These are phyloP conservation scores for Picathartes gymnocephalus DNA, from an alignment of 2,113 vertebrate genomes.

Conservation along the genomic window DNA sequence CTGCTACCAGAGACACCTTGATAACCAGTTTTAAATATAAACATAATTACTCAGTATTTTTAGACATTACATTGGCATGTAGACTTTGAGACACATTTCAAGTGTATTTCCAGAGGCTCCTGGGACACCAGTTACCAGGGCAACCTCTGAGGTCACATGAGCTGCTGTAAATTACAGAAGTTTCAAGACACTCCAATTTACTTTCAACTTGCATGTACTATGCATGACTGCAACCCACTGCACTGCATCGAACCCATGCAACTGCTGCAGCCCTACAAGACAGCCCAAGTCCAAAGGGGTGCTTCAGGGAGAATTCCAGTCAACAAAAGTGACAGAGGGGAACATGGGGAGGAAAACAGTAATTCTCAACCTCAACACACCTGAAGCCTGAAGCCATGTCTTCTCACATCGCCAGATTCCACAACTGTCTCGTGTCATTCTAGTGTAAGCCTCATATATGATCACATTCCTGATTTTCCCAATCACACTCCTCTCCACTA, in stretches of 20 bases:
- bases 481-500: background rate
- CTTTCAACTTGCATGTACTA: background rate
- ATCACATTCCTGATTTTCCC: background rate
- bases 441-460: fast-evolving
- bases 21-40: background rate
- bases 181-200: background rate
- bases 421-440: background rate
- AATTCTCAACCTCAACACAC: background rate
- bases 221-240: background rate
- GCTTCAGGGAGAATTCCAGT: background rate
- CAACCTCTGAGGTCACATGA: background rate
- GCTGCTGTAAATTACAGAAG: background rate
- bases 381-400: background rate
- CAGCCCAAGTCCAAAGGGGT: background rate
- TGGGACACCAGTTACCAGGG: background rate
- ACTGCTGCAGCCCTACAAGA: background rate
- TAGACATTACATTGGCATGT: background rate
- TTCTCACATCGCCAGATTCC: background rate
- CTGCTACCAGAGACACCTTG: background rate
- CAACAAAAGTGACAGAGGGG: background rate
- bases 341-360: background rate
- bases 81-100: background rate
- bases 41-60: background rate
- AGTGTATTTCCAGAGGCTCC: background rate
- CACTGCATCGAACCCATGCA: fast-evolving